A percentile compares a stretch with the other conserved stretches of the same genome.
phyloP scores from a whole-genome alignment of 2,113 vertebrate genomes.

The Chionis minor region DNA sequence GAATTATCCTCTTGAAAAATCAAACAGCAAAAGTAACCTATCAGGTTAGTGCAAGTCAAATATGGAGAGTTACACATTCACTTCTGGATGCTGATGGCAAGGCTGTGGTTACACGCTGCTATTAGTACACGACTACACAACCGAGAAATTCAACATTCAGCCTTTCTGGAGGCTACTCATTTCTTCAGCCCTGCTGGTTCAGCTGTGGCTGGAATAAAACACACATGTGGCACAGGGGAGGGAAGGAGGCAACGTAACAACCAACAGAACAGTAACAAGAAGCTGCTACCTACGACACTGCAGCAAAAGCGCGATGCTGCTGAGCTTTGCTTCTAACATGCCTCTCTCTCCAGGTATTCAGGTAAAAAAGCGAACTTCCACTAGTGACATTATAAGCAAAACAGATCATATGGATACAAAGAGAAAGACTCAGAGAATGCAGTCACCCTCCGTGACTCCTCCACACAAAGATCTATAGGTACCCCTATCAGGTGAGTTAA shows the following conservation, averaged over 20 bases:
- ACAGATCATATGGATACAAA: not conserved
- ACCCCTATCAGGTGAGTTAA: not conserved
- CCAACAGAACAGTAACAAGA: not conserved
- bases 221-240: fast-evolving
- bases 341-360: not conserved
- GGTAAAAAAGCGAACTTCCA: not conserved
- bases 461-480: not conserved
- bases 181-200: not conserved
- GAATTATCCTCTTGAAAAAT: not conserved
- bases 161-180: not conserved
- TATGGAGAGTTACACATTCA: not conserved
- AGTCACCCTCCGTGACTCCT: not conserved
- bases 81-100: not conserved
- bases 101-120: not conserved
- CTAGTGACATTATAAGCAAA: not conserved
- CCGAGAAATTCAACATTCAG: not conserved
- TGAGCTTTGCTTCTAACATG: not conserved
- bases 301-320: not conserved
- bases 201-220: not conserved
- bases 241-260: not conserved
- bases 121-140: not conserved
- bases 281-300: not conserved
- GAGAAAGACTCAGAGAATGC: not conserved
- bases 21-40: not conserved
- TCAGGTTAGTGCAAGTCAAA: not conserved